A percentile compares a stretch with the other conserved stretches of the same genome.
These are phyloP conservation scores for Macrophya alboannulata DNA, from an alignment of 2,888 invertebrate species.

Conservation along the genomic window DNA sequence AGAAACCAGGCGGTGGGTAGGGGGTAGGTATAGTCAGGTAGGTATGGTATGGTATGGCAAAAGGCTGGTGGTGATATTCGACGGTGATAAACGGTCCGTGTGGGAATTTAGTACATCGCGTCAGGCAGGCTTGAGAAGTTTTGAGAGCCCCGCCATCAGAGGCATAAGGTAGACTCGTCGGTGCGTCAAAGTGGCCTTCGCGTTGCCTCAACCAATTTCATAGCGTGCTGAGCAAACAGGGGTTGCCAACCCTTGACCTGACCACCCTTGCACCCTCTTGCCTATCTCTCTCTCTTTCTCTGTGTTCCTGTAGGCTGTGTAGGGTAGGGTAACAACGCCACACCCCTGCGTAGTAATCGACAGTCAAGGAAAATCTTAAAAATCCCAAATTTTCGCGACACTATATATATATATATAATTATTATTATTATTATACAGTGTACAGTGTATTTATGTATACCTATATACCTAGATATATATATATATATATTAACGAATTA, in stretches of 20 bases:
- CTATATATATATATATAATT: background rate
- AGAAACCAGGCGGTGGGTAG: background rate
- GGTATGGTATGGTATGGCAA: background rate
- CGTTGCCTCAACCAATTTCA: slow-evolving; percentile 70
- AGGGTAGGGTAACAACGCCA: background rate
- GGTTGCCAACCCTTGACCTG: slow-evolving; percentile 64
- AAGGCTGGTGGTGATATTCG: slow-evolving; percentile 48
- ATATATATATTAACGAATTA: slow-evolving; percentile 68
- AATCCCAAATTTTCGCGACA: background rate
- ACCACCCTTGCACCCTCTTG: background rate
- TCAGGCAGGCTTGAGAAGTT: slow-evolving; percentile 64
- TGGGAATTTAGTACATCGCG: slow-evolving; percentile 52
- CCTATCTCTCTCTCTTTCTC: background rate
- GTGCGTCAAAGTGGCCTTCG: slow-evolving; percentile 72
- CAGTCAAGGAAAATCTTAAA: background rate
- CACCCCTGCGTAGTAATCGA: background rate
- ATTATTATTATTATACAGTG: too few relatives aligned
- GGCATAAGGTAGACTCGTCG: slow-evolving; percentile 70
- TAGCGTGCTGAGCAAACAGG: slow-evolving; percentile 72
- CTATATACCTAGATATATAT: background rate
- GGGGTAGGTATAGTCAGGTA: too few relatives aligned
- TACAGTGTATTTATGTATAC: background rate
- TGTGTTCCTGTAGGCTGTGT: background rate
- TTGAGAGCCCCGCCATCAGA: slow-evolving; percentile 64
- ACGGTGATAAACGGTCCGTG: slow-evolving; percentile 55